Conservation (phyloP, 53 echinoderm and acorn worm species). For the Echinarachnius parma region DNA sequence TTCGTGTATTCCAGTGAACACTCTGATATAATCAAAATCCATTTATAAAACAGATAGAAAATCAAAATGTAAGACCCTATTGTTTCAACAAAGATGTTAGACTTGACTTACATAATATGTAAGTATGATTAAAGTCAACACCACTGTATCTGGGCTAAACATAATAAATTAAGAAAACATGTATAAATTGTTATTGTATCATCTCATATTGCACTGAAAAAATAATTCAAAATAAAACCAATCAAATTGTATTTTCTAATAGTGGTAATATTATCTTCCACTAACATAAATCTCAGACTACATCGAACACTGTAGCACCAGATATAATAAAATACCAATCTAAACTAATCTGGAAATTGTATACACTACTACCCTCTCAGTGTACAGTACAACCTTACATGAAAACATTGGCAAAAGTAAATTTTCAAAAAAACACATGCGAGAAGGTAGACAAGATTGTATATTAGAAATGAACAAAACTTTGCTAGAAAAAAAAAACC, state of each 20-base stretch:
- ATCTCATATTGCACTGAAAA: slow-evolving; percentile 49
- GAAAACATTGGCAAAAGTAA: slow-evolving; percentile 40
- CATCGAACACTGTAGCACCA: slow-evolving; percentile 43
- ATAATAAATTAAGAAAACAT: slow-evolving; percentile 36
- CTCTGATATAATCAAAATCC: too few species aligned
- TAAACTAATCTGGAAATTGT: slow-evolving; percentile 19
- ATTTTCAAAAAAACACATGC: slow-evolving; percentile 39
- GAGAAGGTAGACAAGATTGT: slow-evolving; percentile 43
- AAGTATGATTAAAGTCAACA: too few species aligned
- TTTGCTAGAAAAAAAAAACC: slow-evolving; percentile 29
- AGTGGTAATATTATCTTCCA: too few species aligned
- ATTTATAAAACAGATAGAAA: too few species aligned
- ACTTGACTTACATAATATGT: too few species aligned
- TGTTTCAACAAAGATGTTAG: too few species aligned
- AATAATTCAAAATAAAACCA: slow-evolving; percentile 21
- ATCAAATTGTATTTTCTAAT: slow-evolving; percentile 30
- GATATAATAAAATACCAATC: slow-evolving; percentile 26
- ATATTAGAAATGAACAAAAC: slow-evolving; percentile 32
- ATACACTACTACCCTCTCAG: slow-evolving; percentile 49
- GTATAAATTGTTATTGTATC: slow-evolving; percentile 35
- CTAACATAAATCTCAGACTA: slow-evolving; percentile 34
- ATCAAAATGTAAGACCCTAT: too few species aligned
- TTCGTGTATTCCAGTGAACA: too few species aligned
- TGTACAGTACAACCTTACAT: slow-evolving; percentile 41
- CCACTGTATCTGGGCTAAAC: slow-evolving; percentile 20